phyloP scores from a whole-genome alignment of 2,888 invertebrate species.

The Sinohyriopsis cumingii region DNA sequence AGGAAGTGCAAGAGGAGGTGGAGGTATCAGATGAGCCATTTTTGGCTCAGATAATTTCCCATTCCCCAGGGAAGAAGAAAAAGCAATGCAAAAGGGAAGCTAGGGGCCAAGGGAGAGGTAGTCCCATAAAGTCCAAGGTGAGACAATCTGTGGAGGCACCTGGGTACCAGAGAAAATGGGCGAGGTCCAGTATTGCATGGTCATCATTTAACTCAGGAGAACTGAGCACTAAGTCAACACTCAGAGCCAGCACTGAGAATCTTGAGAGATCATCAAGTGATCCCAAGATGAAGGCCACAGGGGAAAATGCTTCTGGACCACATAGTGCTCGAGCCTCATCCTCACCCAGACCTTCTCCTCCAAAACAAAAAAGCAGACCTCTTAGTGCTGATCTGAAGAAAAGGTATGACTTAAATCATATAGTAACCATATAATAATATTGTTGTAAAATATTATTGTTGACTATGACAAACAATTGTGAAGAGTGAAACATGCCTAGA shows the following conservation, averaged over 20 bases:
- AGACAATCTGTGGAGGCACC: slow-evolving; percentile 42
- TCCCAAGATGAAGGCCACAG: slow-evolving; percentile 6
- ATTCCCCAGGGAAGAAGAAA: slow-evolving; percentile 19
- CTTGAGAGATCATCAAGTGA: not conserved
- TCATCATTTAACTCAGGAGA: slow-evolving; percentile 58
- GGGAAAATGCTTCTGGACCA: too few species aligned
- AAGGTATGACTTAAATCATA: slow-evolving; percentile 34
- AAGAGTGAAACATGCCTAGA: too few species aligned
- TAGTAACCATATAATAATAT: not conserved
- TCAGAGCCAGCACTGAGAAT: slow-evolving; percentile 13
- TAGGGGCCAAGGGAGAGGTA: slow-evolving; percentile 5
- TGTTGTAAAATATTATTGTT: not conserved
- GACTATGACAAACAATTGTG: too few species aligned
- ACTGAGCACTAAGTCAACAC: slow-evolving; percentile 50
- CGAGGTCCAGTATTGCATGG: slow-evolving; percentile 62
- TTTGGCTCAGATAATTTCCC: slow-evolving; percentile 24
- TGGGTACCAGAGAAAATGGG: slow-evolving; percentile 56
- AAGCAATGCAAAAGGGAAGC: slow-evolving; percentile 9
- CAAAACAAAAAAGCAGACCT: slow-evolving; percentile 34
- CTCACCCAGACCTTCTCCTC: slow-evolving; percentile 7
- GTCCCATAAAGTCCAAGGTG: slow-evolving; percentile 31
- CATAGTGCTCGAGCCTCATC: slow-evolving; percentile 7
- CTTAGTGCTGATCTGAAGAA: slow-evolving; percentile 49
- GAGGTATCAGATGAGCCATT: slow-evolving; percentile 30
- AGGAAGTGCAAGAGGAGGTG: too few species aligned